Evolutionary conservation across 2,797 vertebrate species (phyloP).

Genomic region (Phataginus tricuspis): DNA sequence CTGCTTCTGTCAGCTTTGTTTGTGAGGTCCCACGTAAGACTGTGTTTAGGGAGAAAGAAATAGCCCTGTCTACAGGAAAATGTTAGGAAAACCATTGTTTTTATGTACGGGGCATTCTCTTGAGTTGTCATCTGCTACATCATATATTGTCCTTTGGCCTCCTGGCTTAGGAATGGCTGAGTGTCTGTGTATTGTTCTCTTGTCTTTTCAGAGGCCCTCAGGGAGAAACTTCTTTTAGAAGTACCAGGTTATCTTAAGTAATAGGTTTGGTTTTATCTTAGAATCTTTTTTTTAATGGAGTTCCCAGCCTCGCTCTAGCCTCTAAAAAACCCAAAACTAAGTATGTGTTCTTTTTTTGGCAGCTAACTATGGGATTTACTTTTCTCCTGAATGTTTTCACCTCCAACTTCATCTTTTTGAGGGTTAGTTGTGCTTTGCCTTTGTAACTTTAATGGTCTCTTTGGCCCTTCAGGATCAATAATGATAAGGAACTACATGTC

Average conservation of each 20-base stretch:
- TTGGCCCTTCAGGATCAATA: background rate
- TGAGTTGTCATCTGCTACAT: background rate
- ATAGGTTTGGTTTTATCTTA: background rate
- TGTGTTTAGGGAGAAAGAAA: background rate
- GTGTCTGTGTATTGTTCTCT: background rate
- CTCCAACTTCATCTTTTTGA: background rate
- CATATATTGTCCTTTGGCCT: background rate
- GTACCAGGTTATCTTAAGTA: background rate
- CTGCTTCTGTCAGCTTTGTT: background rate
- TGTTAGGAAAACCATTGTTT: background rate
- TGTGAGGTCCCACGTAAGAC: background rate
- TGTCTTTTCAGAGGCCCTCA: background rate
- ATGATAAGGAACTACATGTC: background rate
- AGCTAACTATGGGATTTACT: background rate
- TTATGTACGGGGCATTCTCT: rapidly evolving
- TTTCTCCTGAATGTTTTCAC: background rate
- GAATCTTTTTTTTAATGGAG: background rate
- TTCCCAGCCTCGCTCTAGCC: background rate
- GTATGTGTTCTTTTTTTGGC: background rate
- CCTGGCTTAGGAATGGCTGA: background rate
- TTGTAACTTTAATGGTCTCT: background rate
- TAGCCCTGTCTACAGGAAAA: background rate
- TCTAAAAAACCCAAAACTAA: background rate
- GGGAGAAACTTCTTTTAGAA: background rate
- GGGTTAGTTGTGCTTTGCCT: background rate